These are phyloP conservation scores for Andrena praecox DNA, from an alignment of 2,888 invertebrate species.

Conservation along the genomic window DNA sequence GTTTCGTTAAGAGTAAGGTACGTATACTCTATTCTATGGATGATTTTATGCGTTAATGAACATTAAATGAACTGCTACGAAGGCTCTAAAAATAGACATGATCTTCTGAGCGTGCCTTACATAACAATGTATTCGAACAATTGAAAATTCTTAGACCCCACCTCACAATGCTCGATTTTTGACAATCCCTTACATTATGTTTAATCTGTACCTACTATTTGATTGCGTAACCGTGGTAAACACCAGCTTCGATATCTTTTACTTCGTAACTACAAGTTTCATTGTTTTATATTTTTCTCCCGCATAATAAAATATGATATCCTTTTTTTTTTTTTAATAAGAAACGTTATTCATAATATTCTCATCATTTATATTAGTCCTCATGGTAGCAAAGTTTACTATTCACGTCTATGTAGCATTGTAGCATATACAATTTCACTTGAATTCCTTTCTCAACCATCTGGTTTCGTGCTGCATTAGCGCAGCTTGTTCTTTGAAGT, in stretches of 20 bases:
- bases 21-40: slow-evolving; percentile 27
- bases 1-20: slow-evolving; percentile 39
- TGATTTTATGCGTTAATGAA: slow-evolving; percentile 44
- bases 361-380: slow-evolving; percentile 80
- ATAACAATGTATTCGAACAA: slow-evolving; percentile 53
- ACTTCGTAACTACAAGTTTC: slow-evolving; percentile 75
- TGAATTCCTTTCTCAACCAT: slow-evolving; percentile 68
- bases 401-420: slow-evolving; percentile 74
- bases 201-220: slow-evolving; percentile 47
- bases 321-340: slow-evolving; percentile 73
- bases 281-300: slow-evolving; percentile 79
- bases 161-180: slow-evolving; percentile 51
- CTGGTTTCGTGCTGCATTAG: slow-evolving; percentile 68
- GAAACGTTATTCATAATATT: slow-evolving; percentile 82
- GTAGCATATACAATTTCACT: slow-evolving; percentile 73
- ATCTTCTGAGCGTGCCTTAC: slow-evolving; percentile 10
- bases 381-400: slow-evolving; percentile 80
- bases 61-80: slow-evolving; percentile 39
- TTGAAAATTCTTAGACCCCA: slow-evolving; percentile 58
- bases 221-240: slow-evolving; percentile 73
- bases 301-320: slow-evolving; percentile 84
- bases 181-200: slow-evolving; percentile 49
- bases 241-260: slow-evolving; percentile 70
- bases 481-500: slow-evolving; percentile 82
- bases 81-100: slow-evolving; percentile 24